phyloP scores from a whole-genome alignment of 2,113 vertebrate genomes.

The Scatophagus argus region DNA sequence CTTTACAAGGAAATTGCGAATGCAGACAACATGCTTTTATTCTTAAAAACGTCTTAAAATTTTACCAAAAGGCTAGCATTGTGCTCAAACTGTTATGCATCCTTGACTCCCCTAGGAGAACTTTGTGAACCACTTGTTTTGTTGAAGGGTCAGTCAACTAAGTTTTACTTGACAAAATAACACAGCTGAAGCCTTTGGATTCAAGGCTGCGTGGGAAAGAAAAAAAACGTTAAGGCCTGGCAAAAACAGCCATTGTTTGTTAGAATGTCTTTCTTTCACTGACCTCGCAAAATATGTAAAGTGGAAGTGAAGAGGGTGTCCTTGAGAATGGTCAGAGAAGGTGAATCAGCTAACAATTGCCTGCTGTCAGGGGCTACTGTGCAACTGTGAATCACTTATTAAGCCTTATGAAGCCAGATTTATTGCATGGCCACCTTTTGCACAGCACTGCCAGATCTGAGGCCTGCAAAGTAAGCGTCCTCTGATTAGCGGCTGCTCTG shows the following conservation, averaged over 20 bases:
- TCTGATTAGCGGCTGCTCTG: constrained; percentile 48
- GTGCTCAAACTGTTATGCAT: neutral
- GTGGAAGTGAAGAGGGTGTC: constrained; percentile 35
- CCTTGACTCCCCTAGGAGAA: neutral
- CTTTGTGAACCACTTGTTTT: neutral
- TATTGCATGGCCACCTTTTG: constrained; percentile 47
- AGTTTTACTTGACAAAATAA: constrained; percentile 33
- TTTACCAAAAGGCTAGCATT: neutral
- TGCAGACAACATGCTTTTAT: neutral
- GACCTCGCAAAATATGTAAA: constrained; percentile 51
- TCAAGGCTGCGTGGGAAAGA: constrained; percentile 14
- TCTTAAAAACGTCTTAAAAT: neutral
- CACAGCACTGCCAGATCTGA: constrained; percentile 6
- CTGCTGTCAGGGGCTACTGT: constrained; percentile 43
- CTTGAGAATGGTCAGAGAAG: constrained; percentile 62
- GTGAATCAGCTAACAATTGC: constrained; percentile 63
- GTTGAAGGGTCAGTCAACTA: neutral
- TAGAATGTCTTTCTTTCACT: constrained; percentile 19
- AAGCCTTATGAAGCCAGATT: constrained; percentile 68
- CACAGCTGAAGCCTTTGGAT: constrained; percentile 21
- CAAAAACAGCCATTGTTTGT: constrained; percentile 35
- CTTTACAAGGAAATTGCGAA: constrained; percentile 14
- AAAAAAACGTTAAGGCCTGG: constrained; percentile 24
- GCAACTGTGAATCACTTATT: constrained; percentile 61
- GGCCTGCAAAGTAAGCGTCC: constrained; percentile 1